Conservation (phyloP, 64 coral and sea anemone genomes). For the Anthopleura sola region DNA sequence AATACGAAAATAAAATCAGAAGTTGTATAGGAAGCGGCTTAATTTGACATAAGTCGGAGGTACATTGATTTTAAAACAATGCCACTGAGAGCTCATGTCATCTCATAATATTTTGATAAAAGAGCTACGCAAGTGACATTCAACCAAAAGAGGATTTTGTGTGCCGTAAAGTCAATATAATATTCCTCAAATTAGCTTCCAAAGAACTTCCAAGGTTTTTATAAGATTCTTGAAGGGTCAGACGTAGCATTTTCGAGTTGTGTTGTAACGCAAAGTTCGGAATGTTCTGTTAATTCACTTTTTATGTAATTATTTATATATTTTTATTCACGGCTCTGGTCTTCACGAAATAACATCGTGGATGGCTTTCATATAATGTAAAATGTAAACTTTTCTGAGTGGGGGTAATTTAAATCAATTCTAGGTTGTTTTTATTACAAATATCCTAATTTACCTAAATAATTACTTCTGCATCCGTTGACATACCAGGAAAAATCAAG, state of each 20-base stretch:
- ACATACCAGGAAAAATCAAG: background rate
- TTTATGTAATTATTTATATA: background rate
- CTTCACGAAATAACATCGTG: no score
- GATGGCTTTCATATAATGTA: background rate
- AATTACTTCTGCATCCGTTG: slow-evolving; percentile 4
- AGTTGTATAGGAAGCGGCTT: background rate
- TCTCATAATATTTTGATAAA: slow-evolving; percentile 17
- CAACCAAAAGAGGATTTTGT: background rate
- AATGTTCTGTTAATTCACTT: background rate
- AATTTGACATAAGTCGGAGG: slow-evolving; percentile 12
- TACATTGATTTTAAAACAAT: slow-evolving; percentile 1
- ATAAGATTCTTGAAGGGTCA: background rate
- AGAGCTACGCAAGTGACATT: background rate
- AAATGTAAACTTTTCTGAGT: background rate
- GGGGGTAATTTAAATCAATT: background rate
- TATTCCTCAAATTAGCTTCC: background rate
- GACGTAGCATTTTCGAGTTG: background rate
- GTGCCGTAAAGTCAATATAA: background rate
- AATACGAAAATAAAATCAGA: background rate
- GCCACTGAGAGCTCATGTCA: background rate
- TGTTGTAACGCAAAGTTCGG: background rate
- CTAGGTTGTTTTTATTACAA: background rate
- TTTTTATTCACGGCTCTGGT: background rate
- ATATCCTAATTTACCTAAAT: background rate
- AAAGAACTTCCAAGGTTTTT: background rate